Evolutionary conservation across 2,113 vertebrate genomes (phyloP), one percentile per base, ranked within the genome.

Genomic region (Rousettus leschenaultii): DNA sequence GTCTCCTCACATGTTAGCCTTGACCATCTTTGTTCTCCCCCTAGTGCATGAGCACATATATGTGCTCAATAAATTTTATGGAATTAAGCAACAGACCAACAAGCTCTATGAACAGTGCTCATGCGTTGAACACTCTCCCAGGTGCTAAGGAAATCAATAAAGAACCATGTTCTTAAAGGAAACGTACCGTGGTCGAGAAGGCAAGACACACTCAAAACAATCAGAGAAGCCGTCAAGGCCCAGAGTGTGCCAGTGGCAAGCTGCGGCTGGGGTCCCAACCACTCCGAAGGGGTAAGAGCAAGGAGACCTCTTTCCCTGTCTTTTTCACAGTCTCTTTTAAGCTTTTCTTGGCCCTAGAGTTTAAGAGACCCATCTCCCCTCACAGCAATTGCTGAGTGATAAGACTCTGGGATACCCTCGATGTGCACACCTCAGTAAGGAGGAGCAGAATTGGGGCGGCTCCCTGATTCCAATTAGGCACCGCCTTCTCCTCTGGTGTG

Each of bases 171-270:
- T 45, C 59, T 74, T 71, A 19, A 61, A 75, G 59, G 45, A 59
- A 14, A 35, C 2, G 40, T 7, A 11, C 15, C 1, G 26, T 57
- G 43, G 7, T 19, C 1, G 1, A 26, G 19, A 14, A 48, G 2
- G 48, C 11, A 8, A 61, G 75, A 79, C 9, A 4, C 14, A 10
- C 0, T 0, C 12, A 80, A 35, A 77, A 84, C 15, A 15, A 6
- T 40, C 6, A 3, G 53, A 53, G 28, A n/a, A n/a, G n/a, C 13
- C 3, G 0, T 33, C 63, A 33, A 48, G 38, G n/a, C 19, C 24
- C 65, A 28, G 35, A 74, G 53, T 40, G 12, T n/a, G 28, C 45
- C 18, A 2, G 15, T 16, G 16, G 51, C 15, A 12, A 65, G 43
- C 28, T 18, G 35, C 4, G 43, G 16, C 85, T 18, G 14, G 30